Evolutionary conservation across 2,888 invertebrate species (phyloP).

Genomic region (Hyppa rectilinea): DNA sequence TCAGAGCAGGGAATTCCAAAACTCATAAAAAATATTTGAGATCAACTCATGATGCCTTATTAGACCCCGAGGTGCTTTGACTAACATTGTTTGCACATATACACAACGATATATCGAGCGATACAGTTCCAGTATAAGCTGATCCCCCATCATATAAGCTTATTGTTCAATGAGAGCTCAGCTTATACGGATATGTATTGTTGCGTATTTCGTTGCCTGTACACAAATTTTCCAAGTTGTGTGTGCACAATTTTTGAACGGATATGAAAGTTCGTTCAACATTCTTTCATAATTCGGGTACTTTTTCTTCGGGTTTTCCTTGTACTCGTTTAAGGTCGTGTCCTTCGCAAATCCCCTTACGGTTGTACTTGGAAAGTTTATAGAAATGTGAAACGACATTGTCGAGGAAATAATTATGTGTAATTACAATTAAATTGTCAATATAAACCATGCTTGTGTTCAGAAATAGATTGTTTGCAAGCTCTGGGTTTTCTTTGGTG

Average conservation of each 20-base stretch:
- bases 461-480: constrained; percentile 33
- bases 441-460: constrained; percentile 15
- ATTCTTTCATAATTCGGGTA: constrained; percentile 50
- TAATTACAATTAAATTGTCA: constrained; percentile 31
- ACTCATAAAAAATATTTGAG: constrained; percentile 52
- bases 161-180: neutral
- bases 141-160: neutral
- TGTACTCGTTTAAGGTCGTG: constrained; percentile 14
- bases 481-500: constrained; percentile 26
- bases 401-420: constrained; percentile 46
- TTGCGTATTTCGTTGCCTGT: neutral
- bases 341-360: constrained; percentile 47
- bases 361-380: constrained; percentile 44
- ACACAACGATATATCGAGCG: neutral
- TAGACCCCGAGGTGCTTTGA: constrained; percentile 40
- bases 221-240: constrained; percentile 38
- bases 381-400: constrained; percentile 48
- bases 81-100: constrained; percentile 50
- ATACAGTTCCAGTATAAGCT: constrained; percentile 10
- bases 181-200: neutral
- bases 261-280: constrained; percentile 58
- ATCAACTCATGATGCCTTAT: constrained; percentile 55
- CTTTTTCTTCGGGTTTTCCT: constrained; percentile 55
- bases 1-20: constrained; percentile 63
- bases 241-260: constrained; percentile 35